Evolutionary conservation across 1,140 invertebrate genomes (phyloP), one percentile per base, ranked within the genome.

Genomic region (Apis cerana): DNA sequence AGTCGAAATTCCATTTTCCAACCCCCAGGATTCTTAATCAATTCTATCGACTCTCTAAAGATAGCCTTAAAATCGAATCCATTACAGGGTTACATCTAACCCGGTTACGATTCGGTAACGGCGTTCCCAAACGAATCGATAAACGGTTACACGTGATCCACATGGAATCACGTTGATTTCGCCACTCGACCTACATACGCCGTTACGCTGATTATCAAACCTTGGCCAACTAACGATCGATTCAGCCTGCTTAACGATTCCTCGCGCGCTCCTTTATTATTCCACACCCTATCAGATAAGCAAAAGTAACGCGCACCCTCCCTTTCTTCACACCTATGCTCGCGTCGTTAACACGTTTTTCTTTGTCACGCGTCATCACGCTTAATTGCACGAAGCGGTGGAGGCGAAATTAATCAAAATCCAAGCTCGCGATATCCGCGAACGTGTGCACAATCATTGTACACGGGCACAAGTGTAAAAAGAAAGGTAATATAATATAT

Each of bases 351-450:
- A 19, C 54, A 33, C 13, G 48, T 58, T 61, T 75, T 50, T 5
- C 10, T 33, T 10, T 5, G 17, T 43, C 8, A n/a, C 8, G 27
- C 8, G 33, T 43, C 33, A 43, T 21, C 54, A 56, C 61, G 74
- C 72, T 77, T 75, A 77, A 78, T 82, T 62, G 76, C 50, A 77
- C 50, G 50, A 27, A 33, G 33, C 69, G n/a, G 54, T n/a, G 61
- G 54, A 48, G 33, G 43, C 83, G 33, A 33, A 33, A 71, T 83
- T 79, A 77, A 77, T 68, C 52, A 68, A 64, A 56, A n/a, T 23
- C 21, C 64, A 15, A 68, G 48, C 50, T 27, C 33, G 52, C 52
- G 56, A 72, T 69, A 52, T 71, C 62, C n/a, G 33, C 58, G 61
- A 79, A 61, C 75, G 21, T 75, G 27, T 52, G 1, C 2, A 19